Percentiles rank a stretch among this genome's conserved stretches.
These are phyloP conservation scores for Solenodon paradoxus DNA, from an alignment of 2,113 vertebrate genomes.

Conservation along the genomic window DNA sequence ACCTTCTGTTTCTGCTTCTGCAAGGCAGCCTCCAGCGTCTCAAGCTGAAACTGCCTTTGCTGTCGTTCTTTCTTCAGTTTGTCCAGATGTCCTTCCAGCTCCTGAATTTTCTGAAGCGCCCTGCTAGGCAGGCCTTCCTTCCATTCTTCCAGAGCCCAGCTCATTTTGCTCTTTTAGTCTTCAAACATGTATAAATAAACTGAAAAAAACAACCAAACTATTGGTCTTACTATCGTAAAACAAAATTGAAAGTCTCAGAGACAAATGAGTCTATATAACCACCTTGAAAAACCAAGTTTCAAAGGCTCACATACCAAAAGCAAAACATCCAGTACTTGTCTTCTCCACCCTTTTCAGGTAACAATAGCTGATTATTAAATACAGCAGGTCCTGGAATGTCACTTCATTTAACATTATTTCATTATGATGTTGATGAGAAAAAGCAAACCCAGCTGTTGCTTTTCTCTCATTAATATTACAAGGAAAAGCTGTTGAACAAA, in stretches of 20 bases:
- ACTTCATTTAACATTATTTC: neutral
- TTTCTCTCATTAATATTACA: too few species aligned
- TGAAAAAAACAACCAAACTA: constrained; percentile 22
- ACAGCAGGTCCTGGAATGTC: neutral
- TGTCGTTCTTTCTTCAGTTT: constrained; percentile 93
- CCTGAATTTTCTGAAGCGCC: constrained; percentile 93
- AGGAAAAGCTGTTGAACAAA: too few species aligned
- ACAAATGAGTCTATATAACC: neutral
- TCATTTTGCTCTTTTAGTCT: constrained; percentile 82
- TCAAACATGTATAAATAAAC: neutral
- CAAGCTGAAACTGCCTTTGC: constrained; percentile 93
- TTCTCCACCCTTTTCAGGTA: neutral
- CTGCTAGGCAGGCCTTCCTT: constrained; percentile 92
- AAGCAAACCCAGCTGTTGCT: neutral
- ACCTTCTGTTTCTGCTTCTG: constrained; percentile 97
- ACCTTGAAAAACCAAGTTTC: neutral
- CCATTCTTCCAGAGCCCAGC: constrained; percentile 95
- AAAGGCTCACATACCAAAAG: neutral
- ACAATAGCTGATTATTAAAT: neutral
- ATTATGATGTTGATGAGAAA: neutral
- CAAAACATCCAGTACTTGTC: too few species aligned
- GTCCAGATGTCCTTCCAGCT: constrained; percentile 92
- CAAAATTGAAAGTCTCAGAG: neutral
- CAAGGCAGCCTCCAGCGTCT: constrained; percentile 90
- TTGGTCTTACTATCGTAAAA: neutral